Base-by-base conservation (phyloP, 2,797 vertebrate species). In the Lacerta viridis region DNA sequence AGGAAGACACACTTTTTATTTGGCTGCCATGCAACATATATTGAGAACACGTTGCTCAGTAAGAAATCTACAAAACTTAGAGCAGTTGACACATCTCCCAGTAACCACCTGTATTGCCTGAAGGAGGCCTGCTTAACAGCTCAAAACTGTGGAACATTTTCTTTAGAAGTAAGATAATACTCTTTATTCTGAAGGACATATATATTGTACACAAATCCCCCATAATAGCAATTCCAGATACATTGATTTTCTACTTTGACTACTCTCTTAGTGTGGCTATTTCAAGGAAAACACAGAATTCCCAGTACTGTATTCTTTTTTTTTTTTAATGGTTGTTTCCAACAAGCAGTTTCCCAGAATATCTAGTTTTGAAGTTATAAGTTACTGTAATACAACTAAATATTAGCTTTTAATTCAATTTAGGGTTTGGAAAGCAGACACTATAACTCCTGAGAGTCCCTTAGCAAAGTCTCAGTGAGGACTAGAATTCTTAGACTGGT, bases 301-400 rank as follows among this genome's bases (percentile, higher is more conserved):
- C 23, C 74, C 77, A 80, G 61, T 83, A 83, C 46, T 89, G 7
- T 78, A 1, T 0, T 36, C 84, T 46, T 75, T 33, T 29, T 84
- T 59, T 76, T 81, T 80, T 91, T 55, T 1, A 50, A 91, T 3
- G 0, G 50, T 55, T 89, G 25, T 0, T 0, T 3, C 33, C 81
- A 71, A 86, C 68, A n/a, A 66, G 23, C 41, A 20, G 10, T 90
- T 95, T 93, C 91, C 91, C 86, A 92, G 89, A 93, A 92, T 80
- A 89, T 64, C 27, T 80, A 81, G 3, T 92, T 83, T 83, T 92
- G 86, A 83, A 91, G 92, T 87, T 76, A 75, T 64, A 29, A 71
- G 41, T 87, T 80, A 90, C 79, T 13, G n/a, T 74, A 72, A 20
- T 74, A 72, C 81, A 50, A 8, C 93, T 88, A 78, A 78, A 87